phyloP scores from a whole-genome alignment of 2,888 invertebrate species.

The Nudaria mundana region DNA sequence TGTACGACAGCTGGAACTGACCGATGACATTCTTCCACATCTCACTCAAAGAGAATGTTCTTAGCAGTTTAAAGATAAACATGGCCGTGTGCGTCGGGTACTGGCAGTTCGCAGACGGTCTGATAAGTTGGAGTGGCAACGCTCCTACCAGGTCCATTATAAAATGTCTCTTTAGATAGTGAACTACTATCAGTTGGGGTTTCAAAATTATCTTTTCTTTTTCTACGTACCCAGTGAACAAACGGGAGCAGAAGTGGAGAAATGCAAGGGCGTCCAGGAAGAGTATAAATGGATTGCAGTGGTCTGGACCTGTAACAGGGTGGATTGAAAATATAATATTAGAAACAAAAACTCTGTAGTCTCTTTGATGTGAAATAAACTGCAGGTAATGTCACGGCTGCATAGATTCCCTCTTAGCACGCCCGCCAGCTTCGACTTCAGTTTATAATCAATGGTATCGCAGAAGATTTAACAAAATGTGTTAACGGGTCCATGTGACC shows the following conservation, averaged over 20 bases:
- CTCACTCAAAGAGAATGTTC: slow-evolving; percentile 28
- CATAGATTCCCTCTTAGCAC: no score
- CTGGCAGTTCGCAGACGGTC: slow-evolving; percentile 32
- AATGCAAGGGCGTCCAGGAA: slow-evolving; percentile 43
- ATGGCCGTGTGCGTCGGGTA: slow-evolving; percentile 48
- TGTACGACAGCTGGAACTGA: slow-evolving; percentile 46
- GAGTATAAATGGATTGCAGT: slow-evolving; percentile 43
- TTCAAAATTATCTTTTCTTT: slow-evolving; percentile 44
- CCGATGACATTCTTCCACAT: slow-evolving; percentile 40
- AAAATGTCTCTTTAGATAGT: slow-evolving; percentile 43
- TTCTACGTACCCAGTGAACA: slow-evolving; percentile 57
- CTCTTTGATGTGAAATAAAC: no score
- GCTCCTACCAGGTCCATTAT: slow-evolving; percentile 42
- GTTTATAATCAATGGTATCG: no score
- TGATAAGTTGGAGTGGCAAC: slow-evolving; percentile 48
- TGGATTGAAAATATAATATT: no score
- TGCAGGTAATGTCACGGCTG: no score
- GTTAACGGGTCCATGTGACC: no score
- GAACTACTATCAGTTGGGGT: slow-evolving; percentile 40
- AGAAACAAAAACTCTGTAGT: no score
- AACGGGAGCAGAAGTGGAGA: slow-evolving; percentile 44
- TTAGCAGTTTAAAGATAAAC: slow-evolving; percentile 49
- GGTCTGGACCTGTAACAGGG: slow-evolving; percentile 42
- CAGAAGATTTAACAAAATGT: no score
- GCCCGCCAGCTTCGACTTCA: no score